Conservation (phyloP, 2,113 vertebrate species). For the Telmatochromis bifrenatus region DNA sequence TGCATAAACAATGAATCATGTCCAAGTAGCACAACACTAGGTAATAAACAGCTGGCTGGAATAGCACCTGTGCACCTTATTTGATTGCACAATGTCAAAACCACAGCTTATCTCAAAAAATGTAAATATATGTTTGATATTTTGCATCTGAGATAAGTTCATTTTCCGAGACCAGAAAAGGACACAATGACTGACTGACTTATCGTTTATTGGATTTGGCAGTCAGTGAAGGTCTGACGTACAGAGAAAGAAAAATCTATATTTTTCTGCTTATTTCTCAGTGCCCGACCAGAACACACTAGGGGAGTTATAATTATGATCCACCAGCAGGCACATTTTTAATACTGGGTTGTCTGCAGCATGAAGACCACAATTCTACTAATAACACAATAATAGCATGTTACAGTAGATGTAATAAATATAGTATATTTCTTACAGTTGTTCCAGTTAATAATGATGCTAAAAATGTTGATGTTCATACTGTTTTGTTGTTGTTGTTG, state of each 20-base stretch:
- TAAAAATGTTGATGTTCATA: not conserved
- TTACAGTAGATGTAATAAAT: not conserved
- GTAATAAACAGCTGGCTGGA: conserved; percentile 19
- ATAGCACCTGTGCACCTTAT: conserved; percentile 8
- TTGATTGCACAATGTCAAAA: conserved; percentile 1
- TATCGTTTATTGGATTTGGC: not conserved
- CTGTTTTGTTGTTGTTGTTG: not conserved
- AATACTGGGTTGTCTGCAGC: not conserved
- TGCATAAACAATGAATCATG: conserved; percentile 23
- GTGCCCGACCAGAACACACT: not conserved
- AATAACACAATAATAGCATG: not conserved
- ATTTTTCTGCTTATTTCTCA: not conserved
- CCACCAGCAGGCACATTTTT: not conserved
- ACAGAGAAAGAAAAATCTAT: not conserved
- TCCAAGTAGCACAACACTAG: not conserved
- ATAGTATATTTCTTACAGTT: not conserved
- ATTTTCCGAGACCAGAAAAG: not conserved
- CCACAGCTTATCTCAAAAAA: not conserved
- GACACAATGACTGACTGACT: not conserved
- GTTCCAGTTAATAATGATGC: not conserved
- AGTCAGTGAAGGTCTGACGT: not conserved
- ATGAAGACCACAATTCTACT: not conserved
- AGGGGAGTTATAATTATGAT: conserved; percentile 20
- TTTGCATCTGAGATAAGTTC: not conserved
- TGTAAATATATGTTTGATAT: not conserved